phyloP scores from a whole-genome alignment of 1,140 invertebrate species.

The Eulimnadia texana region DNA sequence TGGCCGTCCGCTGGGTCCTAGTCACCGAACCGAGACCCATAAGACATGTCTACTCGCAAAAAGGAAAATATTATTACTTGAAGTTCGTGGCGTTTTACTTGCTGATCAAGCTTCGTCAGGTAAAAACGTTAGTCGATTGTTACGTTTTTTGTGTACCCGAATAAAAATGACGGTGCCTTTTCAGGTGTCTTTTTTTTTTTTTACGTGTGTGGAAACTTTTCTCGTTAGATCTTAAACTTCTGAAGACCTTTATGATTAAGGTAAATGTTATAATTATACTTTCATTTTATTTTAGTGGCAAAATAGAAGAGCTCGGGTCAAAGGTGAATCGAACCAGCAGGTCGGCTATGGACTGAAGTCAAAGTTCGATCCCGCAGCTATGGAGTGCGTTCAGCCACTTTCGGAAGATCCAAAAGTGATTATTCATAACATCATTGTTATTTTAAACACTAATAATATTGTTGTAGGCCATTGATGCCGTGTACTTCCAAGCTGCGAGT shows the following conservation, averaged over 20 bases:
- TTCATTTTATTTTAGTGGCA: slow-evolving; percentile 6
- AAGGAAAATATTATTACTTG: slow-evolving; percentile 44
- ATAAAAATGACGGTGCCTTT: not conserved
- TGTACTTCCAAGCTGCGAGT: slow-evolving; percentile 39
- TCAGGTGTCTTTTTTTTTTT: not conserved
- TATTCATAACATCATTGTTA: too few relatives aligned
- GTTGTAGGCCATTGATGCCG: slow-evolving; percentile 44
- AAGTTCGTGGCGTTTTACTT: slow-evolving; percentile 41
- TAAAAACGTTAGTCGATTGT: slow-evolving; percentile 23
- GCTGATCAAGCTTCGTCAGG: slow-evolving; percentile 38
- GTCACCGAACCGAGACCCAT: slow-evolving; percentile 31
- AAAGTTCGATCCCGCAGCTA: slow-evolving; percentile 29
- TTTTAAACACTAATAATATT: slow-evolving; percentile 3
- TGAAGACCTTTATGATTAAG: not conserved
- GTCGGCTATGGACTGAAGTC: slow-evolving; percentile 35
- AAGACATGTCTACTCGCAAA: slow-evolving; percentile 40
- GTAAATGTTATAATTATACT: not conserved
- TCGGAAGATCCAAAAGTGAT: slow-evolving; percentile 37
- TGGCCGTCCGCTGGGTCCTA: slow-evolving; percentile 5
- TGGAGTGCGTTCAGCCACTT: slow-evolving; percentile 43
- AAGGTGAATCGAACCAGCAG: slow-evolving; percentile 21
- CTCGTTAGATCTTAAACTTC: not conserved
- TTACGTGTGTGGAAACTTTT: not conserved
- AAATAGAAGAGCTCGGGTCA: slow-evolving; percentile 13
- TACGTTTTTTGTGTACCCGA: not conserved